Evolutionary conservation across 2,797 vertebrate genomes (phyloP), one percentile per base, ranked within the genome.

Genomic region (Masticophis lateralis): DNA sequence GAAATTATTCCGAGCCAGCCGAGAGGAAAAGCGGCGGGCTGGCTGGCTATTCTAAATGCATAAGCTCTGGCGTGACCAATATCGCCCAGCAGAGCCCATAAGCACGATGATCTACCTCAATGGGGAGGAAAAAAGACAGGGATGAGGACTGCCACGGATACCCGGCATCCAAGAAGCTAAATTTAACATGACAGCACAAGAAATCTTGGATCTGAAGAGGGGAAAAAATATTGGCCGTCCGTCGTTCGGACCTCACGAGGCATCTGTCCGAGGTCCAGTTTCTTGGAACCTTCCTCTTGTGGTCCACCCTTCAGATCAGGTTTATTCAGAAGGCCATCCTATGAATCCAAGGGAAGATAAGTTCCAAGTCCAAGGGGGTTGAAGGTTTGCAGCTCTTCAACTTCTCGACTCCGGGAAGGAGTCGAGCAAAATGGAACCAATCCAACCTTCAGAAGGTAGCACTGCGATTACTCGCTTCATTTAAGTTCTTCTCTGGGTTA

Each of bases 21-120:
- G 66, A 88, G 91, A 92, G 93, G 57, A 91, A 91, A 95, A 18
- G 4, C 18, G 32, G 74, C 11, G 56, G 20, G 93, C 47, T 86
- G 87, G 94, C 91, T 61, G 94, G 93, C 94, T 96, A 94, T 95
- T 96, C 95, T 94, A 92, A 96, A 96, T 60, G 92, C 93, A 90
- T 25, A 27, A 95, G 91, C 90, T 91, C 47, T 55, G 25, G 74
- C 9, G 91, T 88, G 93, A 92, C 93, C 93, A 60, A 92, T 90
- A 94, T 92, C 93, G 86, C 91, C 86, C 89, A 60, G 53, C 0
- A 0, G 8, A 66, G 88, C 86, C 94, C 94, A 92, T 94, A 95
- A 95, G 95, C 94, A 91, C 56, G 0, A 96, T 90, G 95, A 95
- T 97, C 94, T 3, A 63, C 25, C 88, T 89, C 93, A 95, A 95